These are phyloP conservation scores for Lapara coniferarum DNA, from an alignment of 2,888 invertebrate genomes.

Conservation along the genomic window DNA sequence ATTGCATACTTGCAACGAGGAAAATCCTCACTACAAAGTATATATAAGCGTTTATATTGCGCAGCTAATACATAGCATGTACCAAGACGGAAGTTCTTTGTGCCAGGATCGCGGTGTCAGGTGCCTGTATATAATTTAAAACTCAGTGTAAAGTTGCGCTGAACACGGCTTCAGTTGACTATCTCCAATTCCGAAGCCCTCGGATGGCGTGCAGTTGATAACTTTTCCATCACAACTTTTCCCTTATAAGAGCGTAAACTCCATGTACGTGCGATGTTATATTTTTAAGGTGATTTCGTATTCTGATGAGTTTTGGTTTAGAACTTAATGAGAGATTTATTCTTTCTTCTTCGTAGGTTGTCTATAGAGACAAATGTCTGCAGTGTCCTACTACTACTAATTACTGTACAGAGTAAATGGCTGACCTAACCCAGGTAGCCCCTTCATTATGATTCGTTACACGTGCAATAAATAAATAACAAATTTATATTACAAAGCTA, in stretches of 20 bases:
- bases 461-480: no score
- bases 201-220: constrained; percentile 42
- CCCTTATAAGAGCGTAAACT: constrained; percentile 31
- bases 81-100: constrained; percentile 44
- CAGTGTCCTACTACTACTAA: no score
- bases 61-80: constrained; percentile 33
- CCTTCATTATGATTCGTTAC: no score
- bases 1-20: no score
- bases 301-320: not conserved
- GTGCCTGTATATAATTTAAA: constrained; percentile 54
- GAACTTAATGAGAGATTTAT: no score
- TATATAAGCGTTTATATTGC: constrained; percentile 8
- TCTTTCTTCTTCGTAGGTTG: no score
- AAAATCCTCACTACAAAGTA: not conserved
- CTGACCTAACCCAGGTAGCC: no score
- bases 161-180: constrained; percentile 43
- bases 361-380: no score
- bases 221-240: constrained; percentile 44
- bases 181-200: constrained; percentile 47
- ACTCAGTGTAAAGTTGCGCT: constrained; percentile 51
- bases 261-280: not conserved
- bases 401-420: no score
- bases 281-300: not conserved
- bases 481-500: no score
- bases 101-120: constrained; percentile 51